Evolutionary conservation across 2,888 invertebrate genomes (phyloP).

Genomic region (Amphipoea oculea): DNA sequence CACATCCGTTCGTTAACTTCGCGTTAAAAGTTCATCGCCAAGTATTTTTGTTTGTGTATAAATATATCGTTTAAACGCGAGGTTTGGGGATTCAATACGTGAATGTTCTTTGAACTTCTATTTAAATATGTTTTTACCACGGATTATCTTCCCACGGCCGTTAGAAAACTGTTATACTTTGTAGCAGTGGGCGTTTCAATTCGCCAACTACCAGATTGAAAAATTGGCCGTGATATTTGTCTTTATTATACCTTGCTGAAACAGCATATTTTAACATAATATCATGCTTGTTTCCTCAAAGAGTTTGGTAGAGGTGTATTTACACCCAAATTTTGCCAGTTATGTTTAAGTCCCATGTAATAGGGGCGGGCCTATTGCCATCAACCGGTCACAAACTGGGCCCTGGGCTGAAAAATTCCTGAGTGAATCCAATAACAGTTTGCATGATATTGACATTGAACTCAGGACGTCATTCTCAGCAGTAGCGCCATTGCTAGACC

Average conservation of each 20-base stretch:
- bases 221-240: conserved; percentile 2
- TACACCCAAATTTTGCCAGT: neutral
- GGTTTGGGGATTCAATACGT: conserved; percentile 33
- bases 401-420: neutral
- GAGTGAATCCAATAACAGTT: neutral
- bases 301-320: neutral
- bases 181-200: conserved; percentile 20
- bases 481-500: neutral
- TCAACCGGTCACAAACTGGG: neutral
- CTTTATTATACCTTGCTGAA: neutral
- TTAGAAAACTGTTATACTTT: conserved; percentile 10
- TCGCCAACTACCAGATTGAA: conserved; percentile 2
- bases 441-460: neutral
- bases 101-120: conserved; percentile 39
- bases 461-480: neutral
- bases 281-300: neutral
- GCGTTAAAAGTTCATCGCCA: conserved; percentile 57
- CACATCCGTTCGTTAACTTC: conserved; percentile 56
- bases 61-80: conserved; percentile 2
- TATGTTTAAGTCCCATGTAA: neutral
- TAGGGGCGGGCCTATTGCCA: neutral
- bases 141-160: conserved; percentile 21
- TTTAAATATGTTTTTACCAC: conserved; percentile 38
- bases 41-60: conserved; percentile 24
- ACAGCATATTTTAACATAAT: neutral